Conservation (phyloP, 1,140 invertebrate genomes). For the Musca vetustissima region DNA sequence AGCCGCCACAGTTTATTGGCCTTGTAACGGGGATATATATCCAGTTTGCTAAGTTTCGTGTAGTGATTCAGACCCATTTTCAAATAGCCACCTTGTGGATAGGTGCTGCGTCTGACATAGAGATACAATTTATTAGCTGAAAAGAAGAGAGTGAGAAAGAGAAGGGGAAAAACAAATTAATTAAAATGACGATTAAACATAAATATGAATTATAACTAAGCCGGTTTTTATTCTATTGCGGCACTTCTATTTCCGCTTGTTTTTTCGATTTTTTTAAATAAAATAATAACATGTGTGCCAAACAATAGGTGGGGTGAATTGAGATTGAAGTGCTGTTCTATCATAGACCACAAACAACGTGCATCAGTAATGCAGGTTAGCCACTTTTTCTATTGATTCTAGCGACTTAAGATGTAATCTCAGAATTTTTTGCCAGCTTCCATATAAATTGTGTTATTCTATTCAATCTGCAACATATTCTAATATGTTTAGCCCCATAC, state of each 20-base stretch:
- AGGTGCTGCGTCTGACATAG: slow-evolving; percentile 40
- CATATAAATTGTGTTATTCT: no score
- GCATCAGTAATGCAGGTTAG: no score
- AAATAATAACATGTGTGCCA: background rate
- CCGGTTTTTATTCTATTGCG: slow-evolving; percentile 25
- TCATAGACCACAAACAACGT: no score
- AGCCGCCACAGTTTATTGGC: slow-evolving; percentile 37
- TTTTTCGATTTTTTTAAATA: no score
- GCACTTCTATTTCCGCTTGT: slow-evolving; percentile 26
- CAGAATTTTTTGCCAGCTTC: no score
- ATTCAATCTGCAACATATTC: no score
- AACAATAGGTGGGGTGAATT: no score
- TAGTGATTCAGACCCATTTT: slow-evolving; percentile 45
- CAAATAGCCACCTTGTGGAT: slow-evolving; percentile 44
- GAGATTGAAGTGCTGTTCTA: no score
- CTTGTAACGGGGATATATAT: slow-evolving; percentile 46
- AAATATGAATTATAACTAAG: background rate
- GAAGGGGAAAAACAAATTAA: slow-evolving; percentile 20
- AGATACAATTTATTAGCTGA: slow-evolving; percentile 32
- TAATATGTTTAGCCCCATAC: no score
- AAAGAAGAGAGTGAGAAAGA: background rate
- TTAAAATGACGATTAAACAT: no score
- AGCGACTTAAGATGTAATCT: no score
- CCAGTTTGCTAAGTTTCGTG: slow-evolving; percentile 36
- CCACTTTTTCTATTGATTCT: no score